These are phyloP conservation scores for Trissolcus basalis DNA, from an alignment of 1,140 invertebrate species.

Conservation along the genomic window DNA sequence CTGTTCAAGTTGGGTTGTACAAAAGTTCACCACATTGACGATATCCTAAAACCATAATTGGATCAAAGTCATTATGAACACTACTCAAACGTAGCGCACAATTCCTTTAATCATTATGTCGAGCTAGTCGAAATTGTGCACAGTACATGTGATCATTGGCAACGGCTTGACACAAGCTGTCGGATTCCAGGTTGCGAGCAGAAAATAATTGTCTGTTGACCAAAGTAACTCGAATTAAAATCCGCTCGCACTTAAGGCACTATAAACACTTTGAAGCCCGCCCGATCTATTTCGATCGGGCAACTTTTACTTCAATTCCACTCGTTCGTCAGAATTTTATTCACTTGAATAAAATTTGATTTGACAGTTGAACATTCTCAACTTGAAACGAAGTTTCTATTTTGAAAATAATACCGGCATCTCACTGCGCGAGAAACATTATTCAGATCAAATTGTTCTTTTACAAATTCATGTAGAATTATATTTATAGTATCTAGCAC, in stretches of 20 bases:
- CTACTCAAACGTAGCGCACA: background rate
- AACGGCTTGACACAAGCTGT: conserved; percentile 14
- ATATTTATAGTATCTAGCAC: no score
- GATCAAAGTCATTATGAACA: conserved; percentile 9
- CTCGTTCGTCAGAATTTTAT: no score
- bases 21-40: conserved; percentile 3
- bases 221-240: conserved; percentile 21
- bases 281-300: background rate
- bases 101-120: background rate
- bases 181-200: conserved; percentile 20
- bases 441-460: no score
- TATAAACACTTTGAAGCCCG: conserved; percentile 37
- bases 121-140: conserved; percentile 22
- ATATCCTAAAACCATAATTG: conserved; percentile 4
- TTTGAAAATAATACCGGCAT: no score
- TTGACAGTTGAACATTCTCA: no score
- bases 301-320: no score
- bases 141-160: conserved; percentile 30
- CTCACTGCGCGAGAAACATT: no score
- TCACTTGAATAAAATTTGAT: no score
- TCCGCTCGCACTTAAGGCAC: conserved; percentile 45
- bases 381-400: no score
- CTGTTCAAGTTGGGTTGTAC: conserved; percentile 1
- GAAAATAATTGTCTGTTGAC: conserved; percentile 30
- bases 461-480: no score